phyloP scores from a whole-genome alignment of 2,888 invertebrate species.

The Heliconius cydno region DNA sequence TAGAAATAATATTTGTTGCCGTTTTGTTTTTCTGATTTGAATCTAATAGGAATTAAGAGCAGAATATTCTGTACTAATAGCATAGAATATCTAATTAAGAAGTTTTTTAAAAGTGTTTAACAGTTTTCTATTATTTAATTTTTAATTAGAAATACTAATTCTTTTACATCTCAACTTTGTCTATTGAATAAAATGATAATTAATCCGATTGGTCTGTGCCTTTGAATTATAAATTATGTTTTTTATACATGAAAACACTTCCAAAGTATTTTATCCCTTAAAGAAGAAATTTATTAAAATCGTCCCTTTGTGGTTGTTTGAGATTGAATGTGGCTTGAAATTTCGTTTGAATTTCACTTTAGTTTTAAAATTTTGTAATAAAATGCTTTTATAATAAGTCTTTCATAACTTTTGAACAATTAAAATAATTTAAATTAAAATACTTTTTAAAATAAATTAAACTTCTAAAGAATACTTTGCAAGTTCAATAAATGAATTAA shows the following conservation, averaged over 20 bases:
- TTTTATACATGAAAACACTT: conserved; percentile 41
- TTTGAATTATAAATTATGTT: conserved; percentile 41
- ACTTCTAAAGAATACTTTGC: neutral
- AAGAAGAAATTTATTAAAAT: conserved; percentile 37
- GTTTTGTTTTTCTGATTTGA: neutral
- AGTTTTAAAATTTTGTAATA: conserved; percentile 1
- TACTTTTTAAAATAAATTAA: neutral
- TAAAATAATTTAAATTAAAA: neutral
- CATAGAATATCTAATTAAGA: no score
- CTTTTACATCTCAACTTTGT: neutral
- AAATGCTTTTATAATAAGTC: conserved; percentile 1
- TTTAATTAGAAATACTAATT: neutral
- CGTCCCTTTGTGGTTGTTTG: conserved; percentile 37
- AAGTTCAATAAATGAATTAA: neutral
- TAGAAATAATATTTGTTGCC: neutral
- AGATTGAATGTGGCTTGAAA: conserved; percentile 24
- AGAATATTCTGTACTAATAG: neutral
- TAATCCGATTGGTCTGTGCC: conserved; percentile 29
- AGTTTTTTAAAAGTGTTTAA: neutral
- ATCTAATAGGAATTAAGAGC: neutral
- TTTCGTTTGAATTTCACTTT: neutral
- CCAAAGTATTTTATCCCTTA: conserved; percentile 34
- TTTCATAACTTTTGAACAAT: neutral
- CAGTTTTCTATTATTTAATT: neutral
- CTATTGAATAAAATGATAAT: conserved; percentile 21